Evolutionary conservation across 2,888 invertebrate genomes (phyloP), one percentile per base, ranked within the genome.

Genomic region (Agonopterix subpropinquella): DNA sequence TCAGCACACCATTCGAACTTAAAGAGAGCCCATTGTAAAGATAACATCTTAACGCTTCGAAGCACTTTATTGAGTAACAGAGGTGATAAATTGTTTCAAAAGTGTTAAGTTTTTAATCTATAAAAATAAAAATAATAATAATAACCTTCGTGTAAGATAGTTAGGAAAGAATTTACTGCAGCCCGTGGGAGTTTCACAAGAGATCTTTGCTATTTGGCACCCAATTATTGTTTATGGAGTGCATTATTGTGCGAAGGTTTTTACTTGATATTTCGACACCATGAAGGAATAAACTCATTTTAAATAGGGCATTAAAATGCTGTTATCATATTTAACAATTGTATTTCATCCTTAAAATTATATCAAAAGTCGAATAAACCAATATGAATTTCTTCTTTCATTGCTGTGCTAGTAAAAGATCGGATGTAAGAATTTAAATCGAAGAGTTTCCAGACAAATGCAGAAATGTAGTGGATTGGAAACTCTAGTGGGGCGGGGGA

Each of bases 401-500:
- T 1, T 28, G 7, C 4, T 28, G 5, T 28, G 28, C 28, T 28
- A 28, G 28, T 28, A 11, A 39, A 39, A 39, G 10, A 39, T 11
- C 10, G 11, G 11, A 39, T 10, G 47, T 51, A 50, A 45, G 50
- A 45, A 44, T 44, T 28, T 8, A 35, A 35, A 11, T 47, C 28
- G 18, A 57, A 54, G 57, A 57, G 54, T 57, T 59, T 56, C 53
- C 44, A 53, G 50, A 53, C 53, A 59, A 61, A 59, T 53, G 52
- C 61, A 64, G 61, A 62, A 64, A 64, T 62, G 60, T 64, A 68
- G 65, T 62, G 60, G 67, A 77, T 80, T 84, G 83, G 85, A 80
- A 47, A 84, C 73, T 79, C 60, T 55, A 58, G 51, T 61, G 60
- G 59, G 56, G 56, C 64, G 58, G 68, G 70, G 72, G 73, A 65